These are phyloP conservation scores for Labia minor DNA, from an alignment of 2,888 invertebrate genomes.

Conservation along the genomic window DNA sequence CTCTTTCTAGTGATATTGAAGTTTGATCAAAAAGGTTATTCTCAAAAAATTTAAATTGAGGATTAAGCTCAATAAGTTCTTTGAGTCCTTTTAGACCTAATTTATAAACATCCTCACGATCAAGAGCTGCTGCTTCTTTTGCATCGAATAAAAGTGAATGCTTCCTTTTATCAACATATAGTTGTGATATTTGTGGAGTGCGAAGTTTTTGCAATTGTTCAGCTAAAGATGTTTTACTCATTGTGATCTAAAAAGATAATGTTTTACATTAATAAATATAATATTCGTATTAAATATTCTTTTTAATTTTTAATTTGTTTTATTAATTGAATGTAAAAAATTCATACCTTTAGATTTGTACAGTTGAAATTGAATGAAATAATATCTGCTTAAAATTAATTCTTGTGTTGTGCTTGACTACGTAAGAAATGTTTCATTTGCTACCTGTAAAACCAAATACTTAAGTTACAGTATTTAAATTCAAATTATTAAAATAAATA, in stretches of 20 bases:
- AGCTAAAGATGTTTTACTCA: slow-evolving; percentile 56
- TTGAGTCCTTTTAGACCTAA: slow-evolving; percentile 71
- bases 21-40: slow-evolving; percentile 63
- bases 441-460: too few species aligned
- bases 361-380: too few species aligned
- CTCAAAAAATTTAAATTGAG: slow-evolving; percentile 60
- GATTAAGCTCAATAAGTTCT: slow-evolving; percentile 65
- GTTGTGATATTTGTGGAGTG: slow-evolving; percentile 60
- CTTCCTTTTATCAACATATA: slow-evolving; percentile 55
- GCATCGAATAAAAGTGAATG: slow-evolving; percentile 81
- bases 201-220: slow-evolving; percentile 65
- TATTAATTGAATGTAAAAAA: too few species aligned
- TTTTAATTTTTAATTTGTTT: too few species aligned
- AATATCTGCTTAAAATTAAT: too few species aligned
- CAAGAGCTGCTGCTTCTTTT: slow-evolving; percentile 78
- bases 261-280: too few species aligned
- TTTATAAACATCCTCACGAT: slow-evolving; percentile 72
- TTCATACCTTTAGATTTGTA: too few species aligned
- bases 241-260: slow-evolving; percentile 35
- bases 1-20: slow-evolving; percentile 69
- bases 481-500: too few species aligned
- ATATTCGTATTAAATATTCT: too few species aligned
- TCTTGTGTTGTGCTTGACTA: too few species aligned
- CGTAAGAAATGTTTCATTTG: too few species aligned
- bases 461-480: too few species aligned